These are phyloP conservation scores for Platysternon megacephalum DNA, from an alignment of 2,113 vertebrate species.

Conservation along the genomic window DNA sequence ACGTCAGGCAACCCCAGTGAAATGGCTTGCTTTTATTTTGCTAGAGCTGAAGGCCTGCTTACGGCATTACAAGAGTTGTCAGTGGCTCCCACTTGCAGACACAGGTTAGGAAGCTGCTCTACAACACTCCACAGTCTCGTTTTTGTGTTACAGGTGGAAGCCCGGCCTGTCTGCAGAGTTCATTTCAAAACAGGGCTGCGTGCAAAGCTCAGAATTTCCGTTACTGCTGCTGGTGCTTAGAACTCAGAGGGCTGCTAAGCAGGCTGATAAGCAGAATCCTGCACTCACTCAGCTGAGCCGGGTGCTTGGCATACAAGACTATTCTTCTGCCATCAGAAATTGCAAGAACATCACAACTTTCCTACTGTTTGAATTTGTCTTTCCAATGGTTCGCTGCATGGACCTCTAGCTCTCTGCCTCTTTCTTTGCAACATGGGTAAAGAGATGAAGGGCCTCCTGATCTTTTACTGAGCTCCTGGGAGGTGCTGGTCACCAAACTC, in stretches of 20 bases:
- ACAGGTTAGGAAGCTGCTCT: not conserved
- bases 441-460: not conserved
- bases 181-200: not conserved
- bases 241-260: not conserved
- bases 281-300: not conserved
- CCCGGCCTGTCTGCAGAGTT: not conserved
- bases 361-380: not conserved
- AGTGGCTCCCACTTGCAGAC: rapidly evolving
- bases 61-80: not conserved
- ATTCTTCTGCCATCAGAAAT: not conserved
- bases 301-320: not conserved
- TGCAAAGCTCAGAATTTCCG: not conserved
- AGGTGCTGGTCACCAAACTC: not conserved
- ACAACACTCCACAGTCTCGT: not conserved
- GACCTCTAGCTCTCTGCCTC: not conserved
- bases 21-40: not conserved
- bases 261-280: not conserved
- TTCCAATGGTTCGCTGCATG: not conserved
- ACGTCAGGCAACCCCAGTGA: not conserved
- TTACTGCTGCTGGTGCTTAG: not conserved
- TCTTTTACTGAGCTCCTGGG: not conserved
- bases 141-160: conserved; percentile 24
- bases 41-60: not conserved
- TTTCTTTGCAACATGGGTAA: not conserved
- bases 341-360: not conserved